Evolutionary conservation across 2,113 vertebrate species (phyloP).

Genomic region (Athene cunicularia): DNA sequence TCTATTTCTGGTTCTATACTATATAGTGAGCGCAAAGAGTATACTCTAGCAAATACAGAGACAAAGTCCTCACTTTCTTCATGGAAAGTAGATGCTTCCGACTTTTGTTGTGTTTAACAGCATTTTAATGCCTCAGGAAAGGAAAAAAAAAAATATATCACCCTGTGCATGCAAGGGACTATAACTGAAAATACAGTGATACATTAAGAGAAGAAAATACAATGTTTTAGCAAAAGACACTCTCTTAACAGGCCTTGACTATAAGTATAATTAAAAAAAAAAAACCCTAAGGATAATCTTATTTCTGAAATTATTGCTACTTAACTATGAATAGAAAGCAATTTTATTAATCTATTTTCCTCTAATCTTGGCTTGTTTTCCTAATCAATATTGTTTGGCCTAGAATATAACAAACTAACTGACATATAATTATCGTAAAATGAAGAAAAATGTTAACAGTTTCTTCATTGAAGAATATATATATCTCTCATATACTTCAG

Average conservation of each 20-base stretch:
- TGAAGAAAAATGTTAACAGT: background rate
- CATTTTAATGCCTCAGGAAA: background rate
- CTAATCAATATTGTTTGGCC: background rate
- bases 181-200: background rate
- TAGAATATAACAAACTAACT: background rate
- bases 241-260: background rate
- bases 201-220: accelerated
- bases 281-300: background rate
- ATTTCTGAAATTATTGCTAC: background rate
- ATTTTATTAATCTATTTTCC: background rate
- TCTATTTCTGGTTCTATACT: background rate
- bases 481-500: background rate
- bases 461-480: background rate
- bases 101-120: background rate
- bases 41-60: background rate
- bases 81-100: background rate
- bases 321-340: background rate
- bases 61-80: background rate
- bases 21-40: background rate
- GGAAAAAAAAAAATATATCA: background rate
- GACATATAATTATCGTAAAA: background rate
- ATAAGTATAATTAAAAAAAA: background rate
- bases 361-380: background rate
- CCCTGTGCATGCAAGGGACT: background rate
- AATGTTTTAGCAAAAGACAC: background rate